Evolutionary conservation across 2,113 vertebrate genomes (phyloP), one percentile per base, ranked within the genome.

Genomic region (Orthochromis malagaraziensis): DNA sequence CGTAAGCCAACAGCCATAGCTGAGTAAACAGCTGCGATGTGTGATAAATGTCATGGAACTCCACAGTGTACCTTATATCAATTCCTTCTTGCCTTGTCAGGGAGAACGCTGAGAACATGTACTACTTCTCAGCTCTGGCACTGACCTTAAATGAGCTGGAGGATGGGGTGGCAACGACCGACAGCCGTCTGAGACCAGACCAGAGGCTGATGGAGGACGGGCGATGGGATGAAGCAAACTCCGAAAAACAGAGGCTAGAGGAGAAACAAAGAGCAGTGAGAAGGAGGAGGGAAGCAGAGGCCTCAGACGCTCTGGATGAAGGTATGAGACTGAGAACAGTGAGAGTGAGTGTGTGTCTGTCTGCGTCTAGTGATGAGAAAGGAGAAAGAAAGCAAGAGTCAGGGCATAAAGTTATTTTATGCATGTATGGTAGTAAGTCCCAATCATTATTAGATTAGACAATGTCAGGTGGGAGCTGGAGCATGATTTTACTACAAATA

Each of bases 41-140:
- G 79, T 5, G 13, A 51, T 88, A 58, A 45, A 45, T 85, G 58
- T 40, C 14, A 29, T 70, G 65, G 82, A 65, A 40, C 55, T 31
- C 42, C 4, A 13, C 45, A n/a, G 9, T 16, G 17, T 79, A 81
- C 45, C 24, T 81, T 6, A 9, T 6, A 12, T 47, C n/a, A 12
- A 65, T 79, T 42, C 47, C 53, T 24, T 77, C 13, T 57, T n/a
- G 6, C 21, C 33, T 1, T 2, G 0, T 3, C 94, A 99, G 99
- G 92, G 98, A 98, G 8, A 99, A 99, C 0, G 98, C 99, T 0
- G 98, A 99, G 95, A 99, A 99, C 96, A 99, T 99, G 98, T 99
- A 99, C 86, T 96, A 96, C 96, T 99, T 99, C 96, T 99, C 99
- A 0, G 95, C 97, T 54, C 96, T 99, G 95, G 99, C 99, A 14